These are phyloP conservation scores for Serripes groenlandicus DNA, from an alignment of 2,888 invertebrate genomes.

Conservation along the genomic window DNA sequence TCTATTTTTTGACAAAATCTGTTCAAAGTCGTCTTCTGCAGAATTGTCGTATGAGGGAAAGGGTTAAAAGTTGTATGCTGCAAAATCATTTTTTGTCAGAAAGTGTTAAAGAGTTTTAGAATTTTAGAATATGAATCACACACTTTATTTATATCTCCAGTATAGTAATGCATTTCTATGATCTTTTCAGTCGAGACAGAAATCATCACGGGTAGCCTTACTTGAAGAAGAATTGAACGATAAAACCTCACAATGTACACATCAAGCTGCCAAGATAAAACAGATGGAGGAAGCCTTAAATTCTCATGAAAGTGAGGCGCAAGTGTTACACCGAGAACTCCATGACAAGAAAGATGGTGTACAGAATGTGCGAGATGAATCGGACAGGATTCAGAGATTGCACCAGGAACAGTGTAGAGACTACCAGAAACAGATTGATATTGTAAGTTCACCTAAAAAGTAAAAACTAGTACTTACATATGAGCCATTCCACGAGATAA, in stretches of 20 bases:
- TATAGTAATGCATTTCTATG: too few species aligned
- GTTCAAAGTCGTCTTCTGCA: too few species aligned
- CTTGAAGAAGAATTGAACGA: conserved; percentile 79
- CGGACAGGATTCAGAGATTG: conserved; percentile 71
- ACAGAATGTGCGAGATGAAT: conserved; percentile 49
- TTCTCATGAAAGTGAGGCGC: conserved; percentile 63
- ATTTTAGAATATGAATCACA: neutral
- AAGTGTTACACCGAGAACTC: conserved; percentile 70
- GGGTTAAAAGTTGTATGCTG: too few species aligned
- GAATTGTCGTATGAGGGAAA: too few species aligned
- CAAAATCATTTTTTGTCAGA: too few species aligned
- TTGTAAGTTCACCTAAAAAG: conserved; percentile 76
- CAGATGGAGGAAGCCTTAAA: conserved; percentile 76
- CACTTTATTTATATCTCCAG: too few species aligned
- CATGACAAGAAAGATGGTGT: conserved; percentile 63
- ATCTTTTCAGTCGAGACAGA: conserved; percentile 76
- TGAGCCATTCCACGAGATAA: too few species aligned
- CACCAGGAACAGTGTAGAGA: conserved; percentile 79
- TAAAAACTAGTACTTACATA: too few species aligned
- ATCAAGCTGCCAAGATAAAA: conserved; percentile 70
- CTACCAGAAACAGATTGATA: conserved; percentile 80
- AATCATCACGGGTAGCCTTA: conserved; percentile 71
- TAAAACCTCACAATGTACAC: conserved; percentile 74
- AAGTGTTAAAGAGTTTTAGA: too few species aligned
- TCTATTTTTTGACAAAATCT: too few species aligned